Conservation (phyloP, 1,140 invertebrate species). For the Lordiphosa collinella region DNA sequence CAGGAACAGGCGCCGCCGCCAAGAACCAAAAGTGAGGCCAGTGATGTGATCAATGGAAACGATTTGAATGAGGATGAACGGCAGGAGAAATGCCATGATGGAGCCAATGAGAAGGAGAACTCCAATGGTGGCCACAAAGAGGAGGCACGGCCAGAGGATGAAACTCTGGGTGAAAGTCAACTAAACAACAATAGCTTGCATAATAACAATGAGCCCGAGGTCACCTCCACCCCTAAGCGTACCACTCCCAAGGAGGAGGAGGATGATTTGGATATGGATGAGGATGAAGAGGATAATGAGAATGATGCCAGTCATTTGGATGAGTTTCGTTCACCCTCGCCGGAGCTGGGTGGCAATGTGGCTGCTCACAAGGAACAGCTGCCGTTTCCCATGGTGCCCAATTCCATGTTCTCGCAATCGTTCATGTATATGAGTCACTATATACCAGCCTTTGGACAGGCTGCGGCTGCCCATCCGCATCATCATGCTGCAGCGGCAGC, state of each 20-base stretch:
- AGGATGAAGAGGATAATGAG: constrained; percentile 77
- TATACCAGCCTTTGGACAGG: constrained; percentile 82
- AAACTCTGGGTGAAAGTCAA: not conserved
- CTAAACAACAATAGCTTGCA: constrained; percentile 26
- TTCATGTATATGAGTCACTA: constrained; percentile 96
- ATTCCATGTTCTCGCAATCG: constrained; percentile 90
- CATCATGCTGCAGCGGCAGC: constrained; percentile 74
- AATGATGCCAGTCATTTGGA: constrained; percentile 75
- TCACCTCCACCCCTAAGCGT: constrained; percentile 51
- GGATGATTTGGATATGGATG: constrained; percentile 67
- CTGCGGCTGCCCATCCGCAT: constrained; percentile 78
- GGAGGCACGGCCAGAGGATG: constrained; percentile 17
- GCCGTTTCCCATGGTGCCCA: constrained; percentile 88
- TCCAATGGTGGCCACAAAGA: constrained; percentile 17
- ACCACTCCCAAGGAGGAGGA: constrained; percentile 76
- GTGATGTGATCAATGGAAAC: constrained; percentile 38
- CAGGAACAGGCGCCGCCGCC: constrained; percentile 12
- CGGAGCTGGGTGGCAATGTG: constrained; percentile 42
- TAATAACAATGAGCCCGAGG: constrained; percentile 59
- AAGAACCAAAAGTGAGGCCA: constrained; percentile 23
- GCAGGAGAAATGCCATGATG: constrained; percentile 35
- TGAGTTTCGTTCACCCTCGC: constrained; percentile 77
- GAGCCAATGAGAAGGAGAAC: constrained; percentile 29
- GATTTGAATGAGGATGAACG: constrained; percentile 36
- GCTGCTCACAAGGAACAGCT: constrained; percentile 70